A percentile compares a stretch with the other conserved stretches of the same genome.
phyloP scores from a whole-genome alignment of 2,888 invertebrate species.

The Trachelus tabidus region DNA sequence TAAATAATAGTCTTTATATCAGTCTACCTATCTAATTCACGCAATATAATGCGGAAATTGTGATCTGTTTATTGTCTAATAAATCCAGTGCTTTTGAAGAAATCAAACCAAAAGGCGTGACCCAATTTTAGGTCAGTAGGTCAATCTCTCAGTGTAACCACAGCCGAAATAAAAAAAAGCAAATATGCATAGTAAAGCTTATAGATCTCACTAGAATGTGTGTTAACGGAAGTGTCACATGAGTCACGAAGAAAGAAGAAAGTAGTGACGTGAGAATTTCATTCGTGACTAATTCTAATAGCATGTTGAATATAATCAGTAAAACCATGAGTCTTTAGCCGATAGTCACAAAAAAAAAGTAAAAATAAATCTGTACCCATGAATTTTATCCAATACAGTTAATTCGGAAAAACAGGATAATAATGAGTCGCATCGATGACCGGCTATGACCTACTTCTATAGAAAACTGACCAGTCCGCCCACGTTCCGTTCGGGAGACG shows the following conservation, averaged over 20 bases:
- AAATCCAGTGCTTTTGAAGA: not conserved
- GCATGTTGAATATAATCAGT: not conserved
- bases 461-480: slow-evolving; percentile 61
- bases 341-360: not conserved
- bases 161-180: slow-evolving; percentile 11
- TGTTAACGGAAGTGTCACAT: slow-evolving; percentile 48
- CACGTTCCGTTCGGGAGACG: slow-evolving; percentile 49
- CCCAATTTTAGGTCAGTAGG: slow-evolving; percentile 46
- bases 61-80: not conserved
- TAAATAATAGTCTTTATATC: too few relatives aligned
- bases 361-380: not conserved
- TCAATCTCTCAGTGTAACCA: slow-evolving; percentile 13
- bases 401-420: not conserved
- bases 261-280: slow-evolving; percentile 24
- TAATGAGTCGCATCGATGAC: slow-evolving; percentile 36
- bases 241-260: slow-evolving; percentile 43
- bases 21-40: too few relatives aligned
- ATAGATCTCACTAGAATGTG: slow-evolving; percentile 34
- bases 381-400: not conserved
- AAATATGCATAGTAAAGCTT: not conserved
- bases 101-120: not conserved
- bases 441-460: slow-evolving; percentile 55
- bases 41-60: not conserved
- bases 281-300: not conserved
- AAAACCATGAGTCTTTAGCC: not conserved